Percentiles rank a stretch among this genome's conserved stretches.
phyloP scores from a whole-genome alignment of 2,888 invertebrate species.

The Tridacna gigas region DNA sequence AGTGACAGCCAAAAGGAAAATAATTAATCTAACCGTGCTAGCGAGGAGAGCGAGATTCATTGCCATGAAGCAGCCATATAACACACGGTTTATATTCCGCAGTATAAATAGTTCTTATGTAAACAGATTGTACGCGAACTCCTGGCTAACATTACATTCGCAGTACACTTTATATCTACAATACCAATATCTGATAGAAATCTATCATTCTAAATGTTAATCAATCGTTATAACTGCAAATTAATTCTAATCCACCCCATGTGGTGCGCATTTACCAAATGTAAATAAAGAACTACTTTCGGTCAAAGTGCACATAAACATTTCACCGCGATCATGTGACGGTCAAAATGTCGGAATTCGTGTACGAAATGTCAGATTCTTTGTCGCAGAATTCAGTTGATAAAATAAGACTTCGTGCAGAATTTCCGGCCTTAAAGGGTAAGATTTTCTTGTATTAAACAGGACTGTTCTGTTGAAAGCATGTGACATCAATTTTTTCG shows the following conservation, averaged over 20 bases:
- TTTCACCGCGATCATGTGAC: slow-evolving; percentile 65
- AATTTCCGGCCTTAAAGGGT: slow-evolving; percentile 69
- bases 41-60: slow-evolving; percentile 69
- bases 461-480: too few species aligned
- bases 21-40: slow-evolving; percentile 72
- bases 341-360: slow-evolving; percentile 69
- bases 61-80: slow-evolving; percentile 65
- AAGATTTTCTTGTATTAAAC: background rate
- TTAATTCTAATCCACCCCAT: too few species aligned
- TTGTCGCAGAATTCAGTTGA: background rate
- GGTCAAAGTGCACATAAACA: slow-evolving; percentile 66
- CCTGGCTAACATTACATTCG: background rate
- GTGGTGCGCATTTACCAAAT: slow-evolving; percentile 53
- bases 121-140: background rate
- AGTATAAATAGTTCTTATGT: slow-evolving; percentile 46
- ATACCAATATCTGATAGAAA: background rate
- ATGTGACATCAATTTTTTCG: too few species aligned
- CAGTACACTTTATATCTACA: background rate
- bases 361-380: background rate
- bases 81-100: slow-evolving; percentile 32
- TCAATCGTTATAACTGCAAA: too few species aligned
- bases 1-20: slow-evolving; percentile 72
- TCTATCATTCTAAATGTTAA: too few species aligned
- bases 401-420: background rate
- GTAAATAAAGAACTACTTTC: slow-evolving; percentile 66